Base-by-base conservation (phyloP, 53 echinoderm and acorn worm genomes). In the Hippasteria phrygiana region DNA sequence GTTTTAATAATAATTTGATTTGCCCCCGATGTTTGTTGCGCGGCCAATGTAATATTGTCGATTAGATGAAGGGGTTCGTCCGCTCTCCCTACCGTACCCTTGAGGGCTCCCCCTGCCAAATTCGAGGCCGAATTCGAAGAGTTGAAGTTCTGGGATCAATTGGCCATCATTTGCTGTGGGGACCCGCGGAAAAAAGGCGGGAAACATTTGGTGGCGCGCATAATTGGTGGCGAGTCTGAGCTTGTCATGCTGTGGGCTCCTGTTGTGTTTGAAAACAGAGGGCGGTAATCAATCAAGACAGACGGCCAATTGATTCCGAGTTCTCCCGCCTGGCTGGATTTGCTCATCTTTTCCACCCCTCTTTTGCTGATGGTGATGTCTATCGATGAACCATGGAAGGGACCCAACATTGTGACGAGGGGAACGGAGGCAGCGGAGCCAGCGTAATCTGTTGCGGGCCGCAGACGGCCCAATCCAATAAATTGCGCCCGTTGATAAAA, bases 221-320 rank as follows among this genome's bases (percentile, higher is more conserved):
- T 71, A 65, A 56, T 62, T 35, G 35, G 27, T 71, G 29, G 75
- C 27, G 42, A 12, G 31, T 6, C 29, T 22, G 75, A n/a, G 75
- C 31, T 29, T 75, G 47, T 47, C 29, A 75, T 75, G 75, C 53
- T 70, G 45, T 12, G 70, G n/a, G n/a, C n/a, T n/a, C 24, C 37
- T 71, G 85, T 85, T 85, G 50, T 85, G 71, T 85, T 71, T 85
- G 71, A 85, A 85, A 85, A 85, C 85, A 85, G 51, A 65, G 5
- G 34, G 36, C n/a, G 2, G 43, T 39, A 43, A 55, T 74, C 75
- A 74, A 74, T 88, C 75, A 59, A 14, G 75, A 31, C 27, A 42
- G 42, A 50, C 27, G 75, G 75, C 50, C 75, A 50, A 75, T 75
- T 75, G 75, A 75, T 75, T 75, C 4, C 29, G 48, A 48, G 32